These are phyloP conservation scores for Capra hircus DNA, from an alignment of 2,113 vertebrate genomes.

Conservation along the genomic window DNA sequence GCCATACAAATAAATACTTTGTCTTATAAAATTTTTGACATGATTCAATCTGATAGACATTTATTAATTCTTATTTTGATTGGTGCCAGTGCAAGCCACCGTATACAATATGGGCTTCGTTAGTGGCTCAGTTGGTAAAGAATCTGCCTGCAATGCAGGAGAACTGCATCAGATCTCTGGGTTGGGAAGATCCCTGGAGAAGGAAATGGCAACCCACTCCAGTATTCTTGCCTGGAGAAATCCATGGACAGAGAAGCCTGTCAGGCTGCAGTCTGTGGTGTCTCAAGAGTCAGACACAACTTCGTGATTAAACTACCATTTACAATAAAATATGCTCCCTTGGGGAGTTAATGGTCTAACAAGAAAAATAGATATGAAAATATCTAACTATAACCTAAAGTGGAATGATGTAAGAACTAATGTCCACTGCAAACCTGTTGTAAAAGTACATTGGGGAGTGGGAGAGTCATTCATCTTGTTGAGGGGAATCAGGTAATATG, in stretches of 20 bases:
- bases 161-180: rapidly evolving
- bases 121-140: background rate
- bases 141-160: background rate
- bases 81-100: background rate
- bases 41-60: background rate
- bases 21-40: background rate
- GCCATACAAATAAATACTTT: background rate
- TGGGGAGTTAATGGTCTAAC: background rate
- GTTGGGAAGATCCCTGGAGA: background rate
- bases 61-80: background rate
- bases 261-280: background rate
- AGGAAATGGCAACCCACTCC: background rate
- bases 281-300: background rate
- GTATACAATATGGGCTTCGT: background rate
- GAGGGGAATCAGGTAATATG: background rate
- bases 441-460: background rate
- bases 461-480: background rate
- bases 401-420: background rate
- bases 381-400: background rate
- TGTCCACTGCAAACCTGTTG: background rate
- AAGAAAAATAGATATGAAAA: background rate
- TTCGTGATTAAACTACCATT: background rate
- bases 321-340: background rate
- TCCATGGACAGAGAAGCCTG: background rate
- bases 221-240: background rate